These are phyloP conservation scores for Apostichopus japonicus DNA, from an alignment of 35 echinoderm and acorn worm genomes.

Conservation along the genomic window DNA sequence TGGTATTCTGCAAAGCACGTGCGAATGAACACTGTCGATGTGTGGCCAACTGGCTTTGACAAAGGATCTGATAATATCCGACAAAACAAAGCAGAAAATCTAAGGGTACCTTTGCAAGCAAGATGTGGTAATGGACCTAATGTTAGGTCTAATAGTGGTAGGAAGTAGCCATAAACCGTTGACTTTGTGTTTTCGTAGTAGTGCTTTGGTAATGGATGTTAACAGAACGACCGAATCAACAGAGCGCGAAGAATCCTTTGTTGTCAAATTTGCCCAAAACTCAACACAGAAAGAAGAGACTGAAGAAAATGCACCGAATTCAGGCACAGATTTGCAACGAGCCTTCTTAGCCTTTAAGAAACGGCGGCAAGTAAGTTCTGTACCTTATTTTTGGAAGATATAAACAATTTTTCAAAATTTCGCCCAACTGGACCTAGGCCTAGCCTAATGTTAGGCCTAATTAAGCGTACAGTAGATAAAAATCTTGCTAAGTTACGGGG, in stretches of 20 bases:
- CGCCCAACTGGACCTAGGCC: constrained; percentile 32
- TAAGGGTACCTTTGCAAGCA: neutral
- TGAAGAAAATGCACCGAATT: neutral
- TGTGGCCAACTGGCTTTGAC: neutral
- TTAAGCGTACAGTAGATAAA: neutral
- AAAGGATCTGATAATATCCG: neutral
- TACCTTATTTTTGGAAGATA: neutral
- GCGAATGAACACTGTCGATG: neutral
- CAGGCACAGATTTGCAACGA: neutral
- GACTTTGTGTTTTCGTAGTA: neutral
- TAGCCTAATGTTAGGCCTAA: too few relatives aligned
- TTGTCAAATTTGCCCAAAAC: constrained; percentile 16
- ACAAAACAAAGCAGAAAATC: constrained; percentile 1
- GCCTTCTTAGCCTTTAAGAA: constrained; percentile 41
- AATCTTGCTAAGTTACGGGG: neutral
- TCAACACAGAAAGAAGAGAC: neutral
- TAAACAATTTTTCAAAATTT: neutral
- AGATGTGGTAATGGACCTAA: neutral
- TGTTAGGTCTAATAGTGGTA: neutral
- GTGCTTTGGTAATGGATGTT: neutral
- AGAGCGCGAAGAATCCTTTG: constrained; percentile 53
- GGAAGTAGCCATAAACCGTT: neutral
- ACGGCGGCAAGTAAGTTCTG: constrained; percentile 21
- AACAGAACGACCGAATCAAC: neutral
- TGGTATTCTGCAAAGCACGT: neutral